Evolutionary conservation across 2,888 invertebrate species (phyloP).

Genomic region (Limnephilus marmoratus): DNA sequence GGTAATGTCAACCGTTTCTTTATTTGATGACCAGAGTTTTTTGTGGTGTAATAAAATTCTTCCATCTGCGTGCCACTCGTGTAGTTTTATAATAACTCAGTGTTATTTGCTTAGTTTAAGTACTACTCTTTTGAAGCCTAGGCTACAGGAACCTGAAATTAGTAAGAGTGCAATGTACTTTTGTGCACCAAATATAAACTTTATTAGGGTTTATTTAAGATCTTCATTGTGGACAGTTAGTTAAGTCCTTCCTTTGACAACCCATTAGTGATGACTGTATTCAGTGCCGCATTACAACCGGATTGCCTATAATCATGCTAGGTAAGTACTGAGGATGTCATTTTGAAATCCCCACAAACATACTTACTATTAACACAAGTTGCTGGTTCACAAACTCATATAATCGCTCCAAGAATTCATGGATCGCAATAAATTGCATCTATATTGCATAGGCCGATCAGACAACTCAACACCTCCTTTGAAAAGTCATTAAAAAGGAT

Average conservation of each 20-base stretch:
- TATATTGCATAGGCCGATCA: too few species aligned
- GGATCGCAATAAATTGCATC: not conserved
- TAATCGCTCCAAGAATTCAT: not conserved
- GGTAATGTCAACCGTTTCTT: not conserved
- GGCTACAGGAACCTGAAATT: too few species aligned
- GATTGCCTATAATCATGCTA: not conserved
- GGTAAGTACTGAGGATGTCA: not conserved
- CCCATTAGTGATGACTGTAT: not conserved
- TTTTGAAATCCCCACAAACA: not conserved
- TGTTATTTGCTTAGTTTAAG: too few species aligned
- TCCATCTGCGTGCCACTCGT: not conserved
- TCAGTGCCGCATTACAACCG: not conserved
- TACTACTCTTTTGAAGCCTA: too few species aligned
- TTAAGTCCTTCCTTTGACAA: not conserved
- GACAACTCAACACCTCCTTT: too few species aligned
- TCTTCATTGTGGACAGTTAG: not conserved
- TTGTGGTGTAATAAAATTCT: not conserved
- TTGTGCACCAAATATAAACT: too few species aligned
- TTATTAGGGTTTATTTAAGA: not conserved
- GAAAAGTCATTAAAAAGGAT: too few species aligned
- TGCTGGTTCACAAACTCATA: not conserved
- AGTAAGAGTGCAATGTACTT: too few species aligned
- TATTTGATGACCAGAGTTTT: not conserved
- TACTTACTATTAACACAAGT: not conserved
- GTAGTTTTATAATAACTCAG: too few species aligned